A percentile compares a stretch with the other conserved stretches of the same genome.
These are phyloP conservation scores for Malurus cyaneus DNA, from an alignment of 2,113 vertebrate species.

Conservation along the genomic window DNA sequence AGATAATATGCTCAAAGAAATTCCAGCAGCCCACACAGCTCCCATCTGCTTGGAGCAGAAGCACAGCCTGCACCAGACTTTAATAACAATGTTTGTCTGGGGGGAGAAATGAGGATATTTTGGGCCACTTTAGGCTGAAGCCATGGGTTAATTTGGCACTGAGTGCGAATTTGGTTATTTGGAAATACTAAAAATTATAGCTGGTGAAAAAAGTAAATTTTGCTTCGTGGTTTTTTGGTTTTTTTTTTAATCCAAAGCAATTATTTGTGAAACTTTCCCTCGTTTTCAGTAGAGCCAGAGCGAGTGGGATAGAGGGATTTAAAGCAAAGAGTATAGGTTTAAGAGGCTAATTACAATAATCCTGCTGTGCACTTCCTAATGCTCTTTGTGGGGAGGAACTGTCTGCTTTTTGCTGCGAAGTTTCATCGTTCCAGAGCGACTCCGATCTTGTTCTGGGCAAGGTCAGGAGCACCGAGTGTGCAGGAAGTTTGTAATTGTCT, in stretches of 20 bases:
- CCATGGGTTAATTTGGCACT: background rate
- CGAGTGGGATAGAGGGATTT: background rate
- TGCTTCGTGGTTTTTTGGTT: rapidly evolving
- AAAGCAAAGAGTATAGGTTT: background rate
- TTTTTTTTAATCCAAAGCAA: background rate
- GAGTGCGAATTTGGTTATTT: background rate
- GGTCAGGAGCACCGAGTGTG: background rate
- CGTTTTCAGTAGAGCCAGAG: background rate
- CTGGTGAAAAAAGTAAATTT: background rate
- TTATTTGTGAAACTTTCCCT: background rate
- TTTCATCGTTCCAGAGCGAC: background rate
- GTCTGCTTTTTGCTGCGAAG: background rate
- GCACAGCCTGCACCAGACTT: background rate
- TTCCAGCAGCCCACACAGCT: background rate
- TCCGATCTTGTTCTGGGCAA: background rate
- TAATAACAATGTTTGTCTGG: background rate
- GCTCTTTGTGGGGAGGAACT: background rate
- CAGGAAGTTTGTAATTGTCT: conserved; percentile 13
- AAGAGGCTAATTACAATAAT: background rate
- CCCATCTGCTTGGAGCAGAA: background rate
- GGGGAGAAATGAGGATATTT: background rate
- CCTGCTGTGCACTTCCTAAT: background rate
- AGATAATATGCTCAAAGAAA: background rate
- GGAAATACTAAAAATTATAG: background rate
- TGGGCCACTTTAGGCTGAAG: background rate